Percentiles rank a stretch among this genome's conserved stretches.
These are phyloP conservation scores for Sinocyclocheilus maitianheensis DNA, from an alignment of 2,113 vertebrate species.

Conservation along the genomic window DNA sequence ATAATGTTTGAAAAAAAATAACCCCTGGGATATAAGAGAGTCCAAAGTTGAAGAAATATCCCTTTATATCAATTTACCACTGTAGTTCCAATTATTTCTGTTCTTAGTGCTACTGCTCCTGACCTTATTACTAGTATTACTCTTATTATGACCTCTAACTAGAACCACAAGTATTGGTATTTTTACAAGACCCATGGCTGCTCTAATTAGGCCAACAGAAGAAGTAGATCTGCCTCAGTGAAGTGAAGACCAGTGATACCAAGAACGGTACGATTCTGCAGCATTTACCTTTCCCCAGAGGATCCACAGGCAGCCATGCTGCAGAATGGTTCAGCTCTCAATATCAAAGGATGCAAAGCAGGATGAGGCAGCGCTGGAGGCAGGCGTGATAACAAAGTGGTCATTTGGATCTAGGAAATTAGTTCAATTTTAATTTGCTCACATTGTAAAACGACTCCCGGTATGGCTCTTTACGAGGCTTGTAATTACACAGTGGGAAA, in stretches of 20 bases:
- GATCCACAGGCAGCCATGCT: slow-evolving; percentile 62
- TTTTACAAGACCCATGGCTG: not conserved
- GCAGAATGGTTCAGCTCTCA: slow-evolving; percentile 64
- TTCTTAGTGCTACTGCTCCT: not conserved
- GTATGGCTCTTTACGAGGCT: slow-evolving; percentile 7
- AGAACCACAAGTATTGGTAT: not conserved
- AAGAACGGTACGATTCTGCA: slow-evolving; percentile 66
- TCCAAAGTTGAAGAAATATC: not conserved
- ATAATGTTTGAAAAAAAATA: not conserved
- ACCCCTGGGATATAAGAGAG: not conserved
- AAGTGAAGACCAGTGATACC: slow-evolving; percentile 58
- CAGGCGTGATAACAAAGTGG: slow-evolving; percentile 19
- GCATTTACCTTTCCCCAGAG: slow-evolving; percentile 66
- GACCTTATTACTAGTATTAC: not conserved
- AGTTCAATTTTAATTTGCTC: slow-evolving; percentile 44
- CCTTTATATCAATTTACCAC: not conserved
- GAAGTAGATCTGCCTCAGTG: slow-evolving; percentile 24
- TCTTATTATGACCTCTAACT: not conserved
- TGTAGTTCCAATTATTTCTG: not conserved
- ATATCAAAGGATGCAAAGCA: slow-evolving; percentile 55
- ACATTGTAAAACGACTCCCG: slow-evolving; percentile 28
- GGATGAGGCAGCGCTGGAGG: slow-evolving; percentile 23
- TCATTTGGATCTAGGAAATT: slow-evolving; percentile 34
- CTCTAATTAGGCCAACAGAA: slow-evolving; percentile 13
- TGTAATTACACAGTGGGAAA: slow-evolving; percentile 1